Percentiles rank a stretch among this genome's conserved stretches.
Conservation (phyloP, 1,140 invertebrate species). For the Reticulitermes speratus region DNA sequence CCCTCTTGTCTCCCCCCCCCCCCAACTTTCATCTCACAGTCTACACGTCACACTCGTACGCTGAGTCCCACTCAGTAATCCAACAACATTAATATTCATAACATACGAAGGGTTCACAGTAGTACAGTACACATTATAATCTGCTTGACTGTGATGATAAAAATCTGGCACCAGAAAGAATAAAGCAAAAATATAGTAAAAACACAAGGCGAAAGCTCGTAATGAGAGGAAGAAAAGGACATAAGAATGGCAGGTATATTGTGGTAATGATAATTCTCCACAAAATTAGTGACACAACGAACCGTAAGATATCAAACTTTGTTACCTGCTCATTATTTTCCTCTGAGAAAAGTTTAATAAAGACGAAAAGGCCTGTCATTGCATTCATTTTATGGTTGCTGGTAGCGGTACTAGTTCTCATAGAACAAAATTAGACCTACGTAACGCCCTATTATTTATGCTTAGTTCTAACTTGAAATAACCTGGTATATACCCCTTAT, state of each 20-base stretch:
- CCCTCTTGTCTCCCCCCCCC: background rate
- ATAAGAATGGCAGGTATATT: background rate
- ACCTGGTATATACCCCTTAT: no score
- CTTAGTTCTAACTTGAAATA: no score
- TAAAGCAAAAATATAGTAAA: background rate
- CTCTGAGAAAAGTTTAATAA: background rate
- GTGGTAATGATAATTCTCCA: constrained; percentile 3
- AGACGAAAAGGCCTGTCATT: no score
- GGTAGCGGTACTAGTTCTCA: no score
- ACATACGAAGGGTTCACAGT: constrained; percentile 10
- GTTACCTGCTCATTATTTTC: background rate
- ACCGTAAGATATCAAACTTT: background rate
- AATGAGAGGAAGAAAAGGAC: background rate
- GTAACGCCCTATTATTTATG: no score
- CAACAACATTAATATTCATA: constrained; percentile 11
- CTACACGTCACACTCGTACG: constrained; percentile 1
- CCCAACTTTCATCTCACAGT: background rate
- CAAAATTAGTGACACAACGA: background rate
- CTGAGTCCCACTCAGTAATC: constrained; percentile 2
- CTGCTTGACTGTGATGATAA: constrained; percentile 15
- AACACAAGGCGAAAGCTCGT: background rate
- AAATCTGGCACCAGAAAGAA: background rate
- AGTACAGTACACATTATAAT: background rate
- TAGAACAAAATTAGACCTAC: no score
- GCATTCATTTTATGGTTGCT: no score